Evolutionary conservation across 2,888 invertebrate species (phyloP).

Genomic region (Diaprepes abbreviatus): DNA sequence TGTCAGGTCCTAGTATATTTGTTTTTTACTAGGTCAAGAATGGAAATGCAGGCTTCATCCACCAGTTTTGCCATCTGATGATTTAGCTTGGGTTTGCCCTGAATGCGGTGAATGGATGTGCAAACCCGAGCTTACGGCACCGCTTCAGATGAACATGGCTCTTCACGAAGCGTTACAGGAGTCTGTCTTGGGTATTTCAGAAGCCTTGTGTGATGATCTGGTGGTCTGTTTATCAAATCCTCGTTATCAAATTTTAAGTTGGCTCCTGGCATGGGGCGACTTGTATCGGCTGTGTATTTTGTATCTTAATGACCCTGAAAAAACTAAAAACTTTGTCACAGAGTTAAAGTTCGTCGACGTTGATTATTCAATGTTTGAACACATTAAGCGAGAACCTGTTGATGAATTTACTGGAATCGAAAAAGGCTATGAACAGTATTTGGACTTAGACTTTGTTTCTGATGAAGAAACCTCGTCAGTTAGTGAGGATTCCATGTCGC

Average conservation of each 20-base stretch:
- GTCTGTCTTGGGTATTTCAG: conserved; percentile 76
- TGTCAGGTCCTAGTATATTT: neutral
- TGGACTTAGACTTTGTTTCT: conserved; percentile 58
- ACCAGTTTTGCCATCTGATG: conserved; percentile 61
- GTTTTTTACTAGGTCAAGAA: conserved; percentile 57
- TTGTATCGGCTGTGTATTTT: conserved; percentile 72
- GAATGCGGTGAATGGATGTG: conserved; percentile 65
- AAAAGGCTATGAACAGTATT: conserved; percentile 61
- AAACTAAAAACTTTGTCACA: conserved; percentile 76
- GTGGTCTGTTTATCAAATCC: conserved; percentile 79
- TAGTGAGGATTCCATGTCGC: conserved; percentile 69
- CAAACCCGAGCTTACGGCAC: conserved; percentile 60
- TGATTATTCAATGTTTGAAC: conserved; percentile 75
- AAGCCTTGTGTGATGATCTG: conserved; percentile 79
- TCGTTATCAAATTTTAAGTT: conserved; percentile 79
- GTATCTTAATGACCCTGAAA: conserved; percentile 71
- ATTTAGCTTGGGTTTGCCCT: conserved; percentile 63
- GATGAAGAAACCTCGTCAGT: conserved; percentile 58
- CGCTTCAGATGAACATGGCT: conserved; percentile 63
- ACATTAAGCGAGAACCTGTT: conserved; percentile 72
- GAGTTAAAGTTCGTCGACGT: conserved; percentile 83
- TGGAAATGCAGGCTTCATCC: conserved; percentile 66
- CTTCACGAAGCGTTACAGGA: conserved; percentile 68
- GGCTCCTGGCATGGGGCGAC: conserved; percentile 76
- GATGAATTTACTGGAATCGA: conserved; percentile 63